A percentile compares a stretch with the other conserved stretches of the same genome.
These are phyloP conservation scores for Kryptopterus vitreolus DNA, from an alignment of 2,797 vertebrate genomes.

Conservation along the genomic window DNA sequence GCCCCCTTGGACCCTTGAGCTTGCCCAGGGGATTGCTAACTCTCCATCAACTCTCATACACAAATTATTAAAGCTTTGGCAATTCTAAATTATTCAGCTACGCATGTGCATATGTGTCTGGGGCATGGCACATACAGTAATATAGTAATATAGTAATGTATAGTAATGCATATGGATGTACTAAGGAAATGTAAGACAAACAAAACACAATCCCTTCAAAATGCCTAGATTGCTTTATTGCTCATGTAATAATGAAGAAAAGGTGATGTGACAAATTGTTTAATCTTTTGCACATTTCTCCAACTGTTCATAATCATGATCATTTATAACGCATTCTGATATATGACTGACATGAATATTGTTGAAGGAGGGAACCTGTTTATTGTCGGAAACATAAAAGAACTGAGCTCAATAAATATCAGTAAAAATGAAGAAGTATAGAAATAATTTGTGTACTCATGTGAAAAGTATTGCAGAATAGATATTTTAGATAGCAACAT, in stretches of 20 bases:
- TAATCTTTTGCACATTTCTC: background rate
- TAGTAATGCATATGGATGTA: conserved; percentile 24
- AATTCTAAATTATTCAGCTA: conserved; percentile 71
- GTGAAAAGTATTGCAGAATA: background rate
- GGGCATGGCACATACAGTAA: background rate
- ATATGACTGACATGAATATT: background rate
- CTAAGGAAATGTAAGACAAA: background rate
- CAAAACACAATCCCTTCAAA: background rate
- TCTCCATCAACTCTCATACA: conserved; percentile 46
- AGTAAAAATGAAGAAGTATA: background rate
- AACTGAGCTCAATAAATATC: background rate
- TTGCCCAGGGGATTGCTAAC: conserved; percentile 59
- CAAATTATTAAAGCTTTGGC: conserved; percentile 70
- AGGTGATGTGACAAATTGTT: background rate
- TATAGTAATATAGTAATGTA: too few species aligned
- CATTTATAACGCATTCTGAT: conserved; percentile 11
- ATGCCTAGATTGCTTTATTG: background rate
- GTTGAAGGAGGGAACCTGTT: background rate
- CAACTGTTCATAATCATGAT: background rate
- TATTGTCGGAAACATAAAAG: background rate
- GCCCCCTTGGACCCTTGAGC: conserved; percentile 60
- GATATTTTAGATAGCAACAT: too few species aligned
- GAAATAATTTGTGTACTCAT: background rate
- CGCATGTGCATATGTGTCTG: conserved; percentile 27
- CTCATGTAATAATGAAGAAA: background rate